These are phyloP conservation scores for Phenacoccus solenopsis DNA, from an alignment of 1,140 invertebrate species.

Conservation along the genomic window DNA sequence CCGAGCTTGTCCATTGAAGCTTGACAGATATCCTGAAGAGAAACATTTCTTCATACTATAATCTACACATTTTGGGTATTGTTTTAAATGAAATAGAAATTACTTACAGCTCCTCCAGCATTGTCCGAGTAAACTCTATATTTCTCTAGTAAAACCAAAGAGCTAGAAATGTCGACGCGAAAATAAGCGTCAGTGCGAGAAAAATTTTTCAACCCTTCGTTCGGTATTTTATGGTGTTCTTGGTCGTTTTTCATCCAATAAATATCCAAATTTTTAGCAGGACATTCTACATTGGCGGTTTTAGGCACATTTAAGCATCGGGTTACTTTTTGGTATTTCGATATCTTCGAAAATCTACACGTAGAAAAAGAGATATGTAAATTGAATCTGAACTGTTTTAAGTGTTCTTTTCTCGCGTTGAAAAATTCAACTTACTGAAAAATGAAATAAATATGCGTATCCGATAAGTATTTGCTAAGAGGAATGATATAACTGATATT, in stretches of 20 bases:
- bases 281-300: background rate
- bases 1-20: background rate
- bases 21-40: background rate
- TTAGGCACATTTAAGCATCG: background rate
- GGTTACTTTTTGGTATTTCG: slow-evolving; percentile 1
- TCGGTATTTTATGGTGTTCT: background rate
- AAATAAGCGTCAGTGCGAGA: background rate
- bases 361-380: background rate
- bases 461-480: slow-evolving; percentile 7
- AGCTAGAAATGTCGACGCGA: background rate
- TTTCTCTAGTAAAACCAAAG: background rate
- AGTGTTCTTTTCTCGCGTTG: no score
- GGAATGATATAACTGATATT: slow-evolving; percentile 7
- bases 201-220: background rate
- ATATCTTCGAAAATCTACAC: slow-evolving; percentile 9
- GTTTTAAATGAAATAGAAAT: background rate
- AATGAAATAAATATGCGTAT: background rate
- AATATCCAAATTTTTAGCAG: background rate
- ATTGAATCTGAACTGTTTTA: no score
- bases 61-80: background rate
- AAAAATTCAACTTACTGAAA: background rate
- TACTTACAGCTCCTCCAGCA: background rate
- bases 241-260: slow-evolving; percentile 4
- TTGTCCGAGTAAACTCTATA: background rate
- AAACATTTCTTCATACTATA: background rate